A percentile compares a stretch with the other conserved stretches of the same genome.
These are phyloP conservation scores for Pemphredon lugubris DNA, from an alignment of 2,888 invertebrate genomes.

Conservation along the genomic window DNA sequence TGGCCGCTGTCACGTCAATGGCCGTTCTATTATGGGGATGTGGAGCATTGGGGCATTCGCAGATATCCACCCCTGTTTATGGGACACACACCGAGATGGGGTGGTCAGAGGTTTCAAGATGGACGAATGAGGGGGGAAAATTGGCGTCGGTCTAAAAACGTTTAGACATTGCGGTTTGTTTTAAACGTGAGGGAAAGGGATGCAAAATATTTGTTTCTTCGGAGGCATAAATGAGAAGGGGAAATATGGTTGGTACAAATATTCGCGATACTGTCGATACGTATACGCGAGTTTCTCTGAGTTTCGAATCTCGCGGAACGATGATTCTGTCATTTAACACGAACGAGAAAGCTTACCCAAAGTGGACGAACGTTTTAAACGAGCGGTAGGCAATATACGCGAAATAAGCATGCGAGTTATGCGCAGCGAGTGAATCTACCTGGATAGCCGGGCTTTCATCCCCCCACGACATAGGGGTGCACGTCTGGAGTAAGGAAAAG, in stretches of 20 bases:
- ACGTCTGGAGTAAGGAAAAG: conserved; percentile 31
- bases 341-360: too few species aligned
- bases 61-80: conserved; percentile 28
- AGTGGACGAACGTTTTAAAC: too few species aligned
- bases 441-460: conserved; percentile 47
- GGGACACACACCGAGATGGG: conserved; percentile 2
- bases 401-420: conserved; percentile 41
- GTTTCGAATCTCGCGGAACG: too few species aligned
- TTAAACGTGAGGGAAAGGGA: too few species aligned
- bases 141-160: conserved; percentile 6
- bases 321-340: too few species aligned
- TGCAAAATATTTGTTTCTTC: too few species aligned
- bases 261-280: too few species aligned
- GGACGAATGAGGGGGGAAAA: conserved; percentile 12
- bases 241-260: too few species aligned
- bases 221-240: too few species aligned
- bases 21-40: conserved; percentile 39
- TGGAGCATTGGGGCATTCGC: conserved; percentile 46
- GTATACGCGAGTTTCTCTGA: too few species aligned
- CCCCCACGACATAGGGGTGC: conserved; percentile 41
- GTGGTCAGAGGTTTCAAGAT: conserved; percentile 43
- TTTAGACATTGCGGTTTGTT: too few species aligned
- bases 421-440: conserved; percentile 39
- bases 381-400: conserved; percentile 17
- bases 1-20: conserved; percentile 38